These are phyloP conservation scores for Cerastoderma edule DNA, from an alignment of 2,888 invertebrate genomes.

Conservation along the genomic window DNA sequence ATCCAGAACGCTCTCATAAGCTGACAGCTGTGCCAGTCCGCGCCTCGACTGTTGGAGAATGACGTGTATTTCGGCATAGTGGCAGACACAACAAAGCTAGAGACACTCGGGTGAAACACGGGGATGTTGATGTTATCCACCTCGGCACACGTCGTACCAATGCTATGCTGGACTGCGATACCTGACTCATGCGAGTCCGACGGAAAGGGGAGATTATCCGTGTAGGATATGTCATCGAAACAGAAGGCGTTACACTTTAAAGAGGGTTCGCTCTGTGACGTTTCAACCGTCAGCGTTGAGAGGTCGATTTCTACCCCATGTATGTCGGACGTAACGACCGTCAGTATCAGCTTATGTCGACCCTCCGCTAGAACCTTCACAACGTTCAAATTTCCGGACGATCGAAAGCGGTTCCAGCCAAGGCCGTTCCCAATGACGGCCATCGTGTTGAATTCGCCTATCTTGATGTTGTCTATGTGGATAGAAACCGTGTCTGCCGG, in stretches of 20 bases:
- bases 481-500: slow-evolving; percentile 47
- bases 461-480: slow-evolving; percentile 44
- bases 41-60: slow-evolving; percentile 59
- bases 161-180: slow-evolving; percentile 57
- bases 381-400: slow-evolving; percentile 17
- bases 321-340: slow-evolving; percentile 48
- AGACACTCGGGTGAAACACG: slow-evolving; percentile 56
- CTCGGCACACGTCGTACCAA: slow-evolving; percentile 66
- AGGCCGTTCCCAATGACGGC: slow-evolving; percentile 33
- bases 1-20: slow-evolving; percentile 56
- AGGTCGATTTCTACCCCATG: slow-evolving; percentile 71
- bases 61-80: slow-evolving; percentile 65
- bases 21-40: slow-evolving; percentile 57
- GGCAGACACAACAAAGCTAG: slow-evolving; percentile 64
- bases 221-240: slow-evolving; percentile 54
- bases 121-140: slow-evolving; percentile 73
- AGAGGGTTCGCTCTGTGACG: slow-evolving; percentile 42
- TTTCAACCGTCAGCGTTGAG: slow-evolving; percentile 47
- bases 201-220: slow-evolving; percentile 29
- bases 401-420: slow-evolving; percentile 52
- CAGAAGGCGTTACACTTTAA: slow-evolving; percentile 66
- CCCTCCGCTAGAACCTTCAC: slow-evolving; percentile 38
- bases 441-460: slow-evolving; percentile 41
- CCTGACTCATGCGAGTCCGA: slow-evolving; percentile 6
- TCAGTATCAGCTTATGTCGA: slow-evolving; percentile 51